phyloP scores from a whole-genome alignment of 1,140 invertebrate genomes.

The Coptotermes formosanus region DNA sequence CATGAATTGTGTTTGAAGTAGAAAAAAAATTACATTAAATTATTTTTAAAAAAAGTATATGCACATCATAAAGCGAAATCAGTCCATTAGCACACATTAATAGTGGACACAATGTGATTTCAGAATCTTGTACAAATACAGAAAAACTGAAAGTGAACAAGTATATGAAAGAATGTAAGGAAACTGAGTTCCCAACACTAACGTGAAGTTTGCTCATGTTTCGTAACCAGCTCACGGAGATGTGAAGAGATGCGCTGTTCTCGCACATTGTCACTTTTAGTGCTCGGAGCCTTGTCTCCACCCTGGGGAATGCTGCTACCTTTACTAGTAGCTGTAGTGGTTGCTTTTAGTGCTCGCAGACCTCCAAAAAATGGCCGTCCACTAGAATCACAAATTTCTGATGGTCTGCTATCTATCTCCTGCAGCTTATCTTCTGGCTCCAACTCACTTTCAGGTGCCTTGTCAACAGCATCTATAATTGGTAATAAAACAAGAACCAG shows the following conservation, averaged over 20 bases:
- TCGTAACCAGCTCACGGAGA: constrained; percentile 41
- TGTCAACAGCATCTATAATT: not conserved
- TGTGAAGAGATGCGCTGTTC: constrained; percentile 40
- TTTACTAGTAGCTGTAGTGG: not conserved
- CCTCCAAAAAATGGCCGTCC: constrained; percentile 43
- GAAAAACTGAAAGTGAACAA: too few relatives aligned
- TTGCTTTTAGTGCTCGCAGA: constrained; percentile 39
- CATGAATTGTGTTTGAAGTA: too few relatives aligned
- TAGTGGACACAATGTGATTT: too few relatives aligned
- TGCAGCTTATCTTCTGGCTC: not conserved
- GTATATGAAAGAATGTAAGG: not conserved
- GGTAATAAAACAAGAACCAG: not conserved
- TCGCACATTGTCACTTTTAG: constrained; percentile 37
- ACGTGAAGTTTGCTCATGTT: constrained; percentile 42
- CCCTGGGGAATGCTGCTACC: not conserved
- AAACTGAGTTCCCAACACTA: constrained; percentile 32
- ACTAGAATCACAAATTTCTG: constrained; percentile 37
- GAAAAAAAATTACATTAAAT: too few relatives aligned
- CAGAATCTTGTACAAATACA: too few relatives aligned
- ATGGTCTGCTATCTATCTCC: not conserved
- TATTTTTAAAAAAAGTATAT: too few relatives aligned
- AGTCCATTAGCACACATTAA: too few relatives aligned
- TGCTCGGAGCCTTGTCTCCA: not conserved
- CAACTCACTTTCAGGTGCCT: not conserved
- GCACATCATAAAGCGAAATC: too few relatives aligned